phyloP scores from a whole-genome alignment of 2,888 invertebrate genomes.

The Pandemis heparana region DNA sequence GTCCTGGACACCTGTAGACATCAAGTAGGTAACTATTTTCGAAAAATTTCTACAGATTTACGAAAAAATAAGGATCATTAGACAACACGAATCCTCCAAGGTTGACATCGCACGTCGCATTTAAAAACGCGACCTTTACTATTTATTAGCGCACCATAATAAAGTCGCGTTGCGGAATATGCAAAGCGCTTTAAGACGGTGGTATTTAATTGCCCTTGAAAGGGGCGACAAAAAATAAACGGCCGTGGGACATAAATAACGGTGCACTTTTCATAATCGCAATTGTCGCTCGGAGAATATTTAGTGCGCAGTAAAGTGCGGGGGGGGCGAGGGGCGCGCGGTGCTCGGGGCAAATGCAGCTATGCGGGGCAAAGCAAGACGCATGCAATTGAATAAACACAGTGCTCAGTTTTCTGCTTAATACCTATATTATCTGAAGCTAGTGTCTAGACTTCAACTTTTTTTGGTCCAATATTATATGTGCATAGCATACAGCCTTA shows the following conservation, averaged over 20 bases:
- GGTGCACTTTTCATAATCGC: slow-evolving; percentile 86
- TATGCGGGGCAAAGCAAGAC: slow-evolving; percentile 3
- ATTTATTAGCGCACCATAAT: slow-evolving; percentile 76
- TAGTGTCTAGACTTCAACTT: too few relatives aligned
- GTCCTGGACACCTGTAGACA: too few relatives aligned
- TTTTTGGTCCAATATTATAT: too few relatives aligned
- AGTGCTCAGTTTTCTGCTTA: background rate
- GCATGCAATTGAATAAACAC: background rate
- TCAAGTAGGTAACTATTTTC: too few relatives aligned
- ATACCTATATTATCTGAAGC: background rate
- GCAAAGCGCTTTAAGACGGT: slow-evolving; percentile 82
- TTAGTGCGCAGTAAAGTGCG: slow-evolving; percentile 81
- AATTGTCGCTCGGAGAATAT: slow-evolving; percentile 86
- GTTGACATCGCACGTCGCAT: slow-evolving; percentile 9
- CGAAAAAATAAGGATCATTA: background rate
- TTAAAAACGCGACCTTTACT: slow-evolving; percentile 66
- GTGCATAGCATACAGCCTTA: too few relatives aligned
- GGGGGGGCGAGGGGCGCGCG: background rate
- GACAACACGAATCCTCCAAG: background rate
- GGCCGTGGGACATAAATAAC: slow-evolving; percentile 80
- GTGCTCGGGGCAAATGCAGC: background rate
- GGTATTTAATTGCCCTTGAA: slow-evolving; percentile 86
- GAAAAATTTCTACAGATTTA: background rate
- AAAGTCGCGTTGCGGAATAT: slow-evolving; percentile 74
- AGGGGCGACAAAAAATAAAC: slow-evolving; percentile 85